Conservation (phyloP, 35 echinoderm and acorn worm species). For the Ophiothrix spiculata region DNA sequence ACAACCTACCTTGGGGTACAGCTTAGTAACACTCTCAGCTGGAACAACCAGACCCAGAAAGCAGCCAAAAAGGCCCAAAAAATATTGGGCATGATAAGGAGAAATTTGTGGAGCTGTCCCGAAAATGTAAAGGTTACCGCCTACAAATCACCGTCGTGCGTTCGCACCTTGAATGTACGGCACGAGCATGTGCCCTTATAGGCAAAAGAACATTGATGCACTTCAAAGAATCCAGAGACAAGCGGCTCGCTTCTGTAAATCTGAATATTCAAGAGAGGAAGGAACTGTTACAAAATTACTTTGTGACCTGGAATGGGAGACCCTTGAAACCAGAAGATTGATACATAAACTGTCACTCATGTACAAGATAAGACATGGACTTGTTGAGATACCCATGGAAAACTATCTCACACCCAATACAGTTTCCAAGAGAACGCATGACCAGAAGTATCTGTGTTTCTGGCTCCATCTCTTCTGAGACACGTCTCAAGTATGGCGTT, state of each 20-base stretch:
- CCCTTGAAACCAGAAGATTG: too few relatives aligned
- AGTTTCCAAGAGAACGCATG: too few relatives aligned
- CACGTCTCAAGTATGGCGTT: too few relatives aligned
- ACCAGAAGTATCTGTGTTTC: too few relatives aligned
- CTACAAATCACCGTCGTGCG: neutral
- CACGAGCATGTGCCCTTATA: neutral
- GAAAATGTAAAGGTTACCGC: neutral
- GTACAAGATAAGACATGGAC: too few relatives aligned
- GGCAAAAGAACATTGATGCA: neutral
- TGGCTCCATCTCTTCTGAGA: too few relatives aligned
- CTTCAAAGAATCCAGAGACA: neutral
- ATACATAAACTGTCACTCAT: too few relatives aligned
- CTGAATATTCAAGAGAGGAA: too few relatives aligned
- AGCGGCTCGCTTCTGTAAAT: neutral
- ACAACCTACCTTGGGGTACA: neutral
- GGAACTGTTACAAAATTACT: too few relatives aligned
- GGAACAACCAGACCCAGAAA: constrained; percentile 17
- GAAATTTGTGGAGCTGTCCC: neutral
- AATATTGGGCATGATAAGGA: neutral
- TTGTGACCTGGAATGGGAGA: too few relatives aligned
- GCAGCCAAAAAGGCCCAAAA: neutral
- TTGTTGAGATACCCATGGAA: too few relatives aligned
- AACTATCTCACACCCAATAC: too few relatives aligned
- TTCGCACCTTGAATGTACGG: neutral
- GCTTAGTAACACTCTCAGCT: constrained; percentile 16